These are phyloP conservation scores for Myiotriccus ornatus DNA, from an alignment of 2,797 vertebrate species.

Conservation along the genomic window DNA sequence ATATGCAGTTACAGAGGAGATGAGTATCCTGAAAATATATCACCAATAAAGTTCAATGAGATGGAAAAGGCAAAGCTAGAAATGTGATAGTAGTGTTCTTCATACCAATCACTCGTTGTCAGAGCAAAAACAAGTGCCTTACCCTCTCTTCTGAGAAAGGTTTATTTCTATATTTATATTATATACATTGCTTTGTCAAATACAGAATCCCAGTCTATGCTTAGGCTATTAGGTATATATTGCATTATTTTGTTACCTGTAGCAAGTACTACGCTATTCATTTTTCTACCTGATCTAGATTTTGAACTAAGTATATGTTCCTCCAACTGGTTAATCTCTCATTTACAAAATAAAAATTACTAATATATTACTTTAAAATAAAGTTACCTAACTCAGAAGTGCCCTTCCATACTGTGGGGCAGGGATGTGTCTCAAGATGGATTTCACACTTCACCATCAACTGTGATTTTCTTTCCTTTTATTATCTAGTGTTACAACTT, in stretches of 20 bases:
- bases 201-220: background rate
- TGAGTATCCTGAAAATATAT: constrained; percentile 45
- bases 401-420: background rate
- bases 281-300: background rate
- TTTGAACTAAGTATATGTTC: background rate
- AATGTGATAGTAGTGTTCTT: background rate
- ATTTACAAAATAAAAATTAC: constrained; percentile 15
- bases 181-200: background rate
- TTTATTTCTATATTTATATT: background rate
- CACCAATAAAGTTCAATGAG: constrained; percentile 46
- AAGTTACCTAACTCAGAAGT: background rate
- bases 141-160: background rate
- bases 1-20: constrained; percentile 37
- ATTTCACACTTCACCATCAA: constrained; percentile 25
- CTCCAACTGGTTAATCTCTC: background rate
- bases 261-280: background rate
- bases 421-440: background rate
- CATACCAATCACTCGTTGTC: background rate
- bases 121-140: background rate
- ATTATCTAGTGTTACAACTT: constrained; percentile 53
- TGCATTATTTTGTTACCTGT: background rate
- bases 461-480: constrained; percentile 48
- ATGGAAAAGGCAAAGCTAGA: constrained; percentile 44
- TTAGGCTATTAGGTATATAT: background rate
- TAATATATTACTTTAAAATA: background rate